phyloP scores from a whole-genome alignment of 2,888 invertebrate genomes.

The Malacosoma neustria region DNA sequence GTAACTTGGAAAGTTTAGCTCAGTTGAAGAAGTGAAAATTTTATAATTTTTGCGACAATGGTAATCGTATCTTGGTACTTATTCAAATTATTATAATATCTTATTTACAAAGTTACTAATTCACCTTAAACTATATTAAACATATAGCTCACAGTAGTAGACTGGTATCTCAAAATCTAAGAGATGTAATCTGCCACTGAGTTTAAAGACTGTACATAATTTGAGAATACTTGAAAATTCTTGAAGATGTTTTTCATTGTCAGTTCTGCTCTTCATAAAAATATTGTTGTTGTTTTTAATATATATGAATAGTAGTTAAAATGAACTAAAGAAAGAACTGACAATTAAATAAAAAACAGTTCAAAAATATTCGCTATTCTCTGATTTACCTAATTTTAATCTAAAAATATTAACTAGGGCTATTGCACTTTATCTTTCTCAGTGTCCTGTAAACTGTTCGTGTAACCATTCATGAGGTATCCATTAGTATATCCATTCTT shows the following conservation, averaged over 20 bases:
- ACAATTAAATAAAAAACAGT: neutral
- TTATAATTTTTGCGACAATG: no score
- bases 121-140: slow-evolving; percentile 9
- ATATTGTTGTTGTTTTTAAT: neutral
- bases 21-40: no score
- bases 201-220: slow-evolving; percentile 4
- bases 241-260: neutral
- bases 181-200: neutral
- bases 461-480: slow-evolving; percentile 29
- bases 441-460: slow-evolving; percentile 29
- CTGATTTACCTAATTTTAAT: slow-evolving; percentile 1
- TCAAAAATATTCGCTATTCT: neutral
- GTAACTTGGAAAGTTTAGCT: no score
- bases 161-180: neutral
- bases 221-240: slow-evolving; percentile 1
- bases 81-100: no score
- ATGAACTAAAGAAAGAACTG: neutral
- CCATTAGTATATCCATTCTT: slow-evolving; percentile 21
- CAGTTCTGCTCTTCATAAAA: neutral
- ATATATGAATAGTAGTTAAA: neutral
- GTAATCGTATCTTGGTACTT: slow-evolving; percentile 11
- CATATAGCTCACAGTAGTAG: slow-evolving; percentile 29
- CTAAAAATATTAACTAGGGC: slow-evolving; percentile 8
- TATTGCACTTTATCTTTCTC: slow-evolving; percentile 59
- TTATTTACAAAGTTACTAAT: slow-evolving; percentile 12